These are phyloP conservation scores for Phataginus tricuspis DNA, from an alignment of 2,797 vertebrate species.

Conservation along the genomic window DNA sequence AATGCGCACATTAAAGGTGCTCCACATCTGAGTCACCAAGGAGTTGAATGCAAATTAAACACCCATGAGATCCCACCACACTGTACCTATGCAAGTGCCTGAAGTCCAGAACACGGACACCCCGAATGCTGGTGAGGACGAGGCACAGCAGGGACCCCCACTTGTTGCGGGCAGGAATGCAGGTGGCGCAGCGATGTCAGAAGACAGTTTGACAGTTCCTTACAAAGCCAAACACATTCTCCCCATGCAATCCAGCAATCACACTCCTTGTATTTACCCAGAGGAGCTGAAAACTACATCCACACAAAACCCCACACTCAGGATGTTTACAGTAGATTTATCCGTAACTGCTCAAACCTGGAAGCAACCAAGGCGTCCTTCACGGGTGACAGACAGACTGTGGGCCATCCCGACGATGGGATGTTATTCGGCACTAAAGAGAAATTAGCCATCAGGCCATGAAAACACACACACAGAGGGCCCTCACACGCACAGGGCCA, in stretches of 20 bases:
- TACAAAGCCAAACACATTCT: fast-evolving
- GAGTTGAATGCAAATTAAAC: background rate
- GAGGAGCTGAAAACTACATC: fast-evolving
- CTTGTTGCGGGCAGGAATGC: fast-evolving
- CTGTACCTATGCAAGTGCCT: fast-evolving
- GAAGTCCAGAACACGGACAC: fast-evolving
- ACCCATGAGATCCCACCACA: fast-evolving
- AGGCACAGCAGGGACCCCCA: fast-evolving
- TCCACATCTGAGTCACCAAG: background rate
- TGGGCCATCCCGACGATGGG: fast-evolving
- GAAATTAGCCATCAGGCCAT: background rate
- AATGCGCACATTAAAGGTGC: fast-evolving
- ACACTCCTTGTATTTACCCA: background rate
- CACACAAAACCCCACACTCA: fast-evolving
- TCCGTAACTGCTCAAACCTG: fast-evolving
- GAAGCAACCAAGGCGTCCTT: background rate
- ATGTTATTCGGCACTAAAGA: fast-evolving
- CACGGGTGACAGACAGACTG: fast-evolving
- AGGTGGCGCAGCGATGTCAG: fast-evolving
- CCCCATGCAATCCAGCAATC: fast-evolving
- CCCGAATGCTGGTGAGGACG: fast-evolving
- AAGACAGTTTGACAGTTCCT: background rate
- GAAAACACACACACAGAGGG: background rate
- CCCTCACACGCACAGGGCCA: fast-evolving
- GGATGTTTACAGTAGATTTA: fast-evolving